phyloP scores from a whole-genome alignment of 2,113 vertebrate species.

The Phalacrocorax brasilianus region DNA sequence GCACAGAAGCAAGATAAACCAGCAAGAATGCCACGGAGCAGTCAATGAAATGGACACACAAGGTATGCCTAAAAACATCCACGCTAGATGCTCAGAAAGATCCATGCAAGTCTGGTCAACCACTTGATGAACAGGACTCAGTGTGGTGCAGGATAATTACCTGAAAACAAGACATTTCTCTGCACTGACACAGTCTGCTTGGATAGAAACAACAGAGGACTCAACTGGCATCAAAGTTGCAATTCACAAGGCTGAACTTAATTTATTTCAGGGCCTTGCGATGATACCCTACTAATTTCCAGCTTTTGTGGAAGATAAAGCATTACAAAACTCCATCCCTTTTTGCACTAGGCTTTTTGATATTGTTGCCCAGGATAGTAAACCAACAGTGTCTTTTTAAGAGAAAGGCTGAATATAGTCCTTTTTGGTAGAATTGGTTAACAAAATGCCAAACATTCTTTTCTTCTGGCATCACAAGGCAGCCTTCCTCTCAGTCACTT shows the following conservation, averaged over 20 bases:
- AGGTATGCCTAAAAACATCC: no score
- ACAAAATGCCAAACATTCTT: neutral
- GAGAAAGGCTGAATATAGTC: neutral
- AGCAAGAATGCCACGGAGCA: neutral
- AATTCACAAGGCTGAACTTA: neutral
- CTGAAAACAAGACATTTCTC: neutral
- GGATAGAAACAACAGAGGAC: neutral
- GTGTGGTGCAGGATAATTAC: neutral
- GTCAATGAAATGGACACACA: accelerated
- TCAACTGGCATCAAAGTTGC: accelerated
- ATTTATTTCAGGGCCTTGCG: neutral
- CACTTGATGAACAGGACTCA: neutral
- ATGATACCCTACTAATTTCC: neutral
- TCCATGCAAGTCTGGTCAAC: neutral
- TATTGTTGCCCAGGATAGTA: neutral
- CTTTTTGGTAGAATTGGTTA: neutral
- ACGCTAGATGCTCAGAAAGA: neutral
- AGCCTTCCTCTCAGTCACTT: neutral
- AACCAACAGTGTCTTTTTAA: neutral
- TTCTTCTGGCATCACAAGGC: neutral
- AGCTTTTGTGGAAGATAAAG: neutral
- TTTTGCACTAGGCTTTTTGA: neutral
- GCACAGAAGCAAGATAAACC: neutral
- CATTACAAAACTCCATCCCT: neutral
- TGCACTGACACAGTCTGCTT: neutral